Base-by-base conservation (phyloP, 2,797 vertebrate genomes). In the Oceanodroma leucorhoa region DNA sequence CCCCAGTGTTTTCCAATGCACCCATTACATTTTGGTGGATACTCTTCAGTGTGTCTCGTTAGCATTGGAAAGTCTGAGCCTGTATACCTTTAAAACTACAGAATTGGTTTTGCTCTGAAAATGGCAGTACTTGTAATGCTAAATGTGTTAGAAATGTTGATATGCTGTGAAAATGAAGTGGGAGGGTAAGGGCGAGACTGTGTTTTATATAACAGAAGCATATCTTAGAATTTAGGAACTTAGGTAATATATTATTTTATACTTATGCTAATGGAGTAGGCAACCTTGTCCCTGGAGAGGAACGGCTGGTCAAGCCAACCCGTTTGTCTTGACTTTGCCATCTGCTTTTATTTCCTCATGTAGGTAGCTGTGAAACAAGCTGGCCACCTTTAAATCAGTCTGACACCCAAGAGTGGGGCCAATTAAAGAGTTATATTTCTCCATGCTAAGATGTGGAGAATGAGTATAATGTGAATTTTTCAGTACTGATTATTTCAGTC, bases 271-370 rank as follows among this genome's bases (percentile, higher is more conserved):
- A 61, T 77, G 30, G 36, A 57, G 20, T 66, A 53, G 71, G 43
- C 43, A 90, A 0, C 43, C 36, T 73, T 89, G 46, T 84, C 73
- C 53, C 62, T 73, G 40, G 80, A 73, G 87, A 53, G 51, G n/a
- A 82, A 53, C 51, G 82, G 46, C 40, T 94, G 85, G 69, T 91
- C 80, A 88, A 81, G 26, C 36, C 72, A 88, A 79, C 58, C 54
- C 94, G 85, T 90, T 94, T 90, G 46, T 94, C 85, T 95, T 91
- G 64, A 73, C 66, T 94, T 85, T 80, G 80, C 90, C 87, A 77
- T n/a, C 36, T 91, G 43, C 73, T 91, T 94, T 82, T 93, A 60
- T 91, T 84, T 94, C 48, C 10, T 90, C 17, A 6, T 23, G 36
- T 64, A 65, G n/a, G n/a, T 62, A 87, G 51, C 54, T 90, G 60